Evolutionary conservation across 2,888 invertebrate genomes (phyloP), one percentile per base, ranked within the genome.

Genomic region (Microdon myrmicae): DNA sequence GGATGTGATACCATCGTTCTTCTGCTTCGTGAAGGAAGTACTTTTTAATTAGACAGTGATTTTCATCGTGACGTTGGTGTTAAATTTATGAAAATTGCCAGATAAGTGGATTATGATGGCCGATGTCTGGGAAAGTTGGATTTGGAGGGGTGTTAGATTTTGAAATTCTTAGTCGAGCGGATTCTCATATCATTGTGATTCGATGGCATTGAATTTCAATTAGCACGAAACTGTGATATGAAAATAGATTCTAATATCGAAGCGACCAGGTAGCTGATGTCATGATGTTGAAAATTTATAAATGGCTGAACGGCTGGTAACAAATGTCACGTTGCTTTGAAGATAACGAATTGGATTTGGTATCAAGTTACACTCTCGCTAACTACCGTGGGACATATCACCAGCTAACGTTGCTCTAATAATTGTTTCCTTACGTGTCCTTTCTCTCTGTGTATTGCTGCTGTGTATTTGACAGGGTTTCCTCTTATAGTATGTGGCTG

Each of bases 51-150:
- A 64, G 58, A 58, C 58, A 53, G 58, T 53, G 64, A 64, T 64
- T 64, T 51, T 47, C 45, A 43, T 51, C 49, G 48, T 35, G 51
- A n/a, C n/a, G n/a, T 16, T 25, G 29, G 41, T 23, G 55, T 55
- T 32, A 47, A 56, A 56, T 64, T 64, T 51, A 47, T 58, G 64
- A 64, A 64, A 64, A 64, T 64, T 64, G 38, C 58, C 43, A 51
- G 64, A 58, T 64, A 64, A 64, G 64, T 64, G 64, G 64, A 58
- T 64, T 64, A 53, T 64, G 51, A 64, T 64, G 53, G 64, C 43
- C 38, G 45, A 45, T 49, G 49, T 38, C 59, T 20, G 20, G 23
- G 7, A 13, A 13, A 13, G 14, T 8, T 22, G 10, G 22, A 10
- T 8, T 12, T 34, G 38, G 35, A 17, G 43, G 43, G 37, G 32